Evolutionary conservation across 2,797 vertebrate genomes (phyloP), one percentile per base, ranked within the genome.

Genomic region (Oreonectes daqikongensis): DNA sequence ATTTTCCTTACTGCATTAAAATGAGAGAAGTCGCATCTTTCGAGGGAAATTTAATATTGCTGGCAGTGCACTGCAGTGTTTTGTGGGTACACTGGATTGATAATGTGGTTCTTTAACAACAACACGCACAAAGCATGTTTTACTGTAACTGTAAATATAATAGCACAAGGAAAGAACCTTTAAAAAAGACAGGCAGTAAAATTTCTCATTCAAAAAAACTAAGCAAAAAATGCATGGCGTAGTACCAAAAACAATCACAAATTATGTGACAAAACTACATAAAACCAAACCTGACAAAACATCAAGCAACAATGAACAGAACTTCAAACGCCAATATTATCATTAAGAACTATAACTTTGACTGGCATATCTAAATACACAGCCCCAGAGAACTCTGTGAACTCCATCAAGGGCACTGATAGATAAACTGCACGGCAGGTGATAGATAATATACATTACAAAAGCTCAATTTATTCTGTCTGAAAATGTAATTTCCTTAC

Each of bases 1-100:
- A 78, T 26, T 32, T 48, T 67, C 60, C 74, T 86, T 46, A 82
- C 76, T 85, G 80, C 83, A 86, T 87, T 24, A 40, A 60, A 79
- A 82, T 68, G 75, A 75, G 82, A 63, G 44, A 35, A 50, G 5
- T 17, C 40, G 44, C 48, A 66, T 66, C 61, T 75, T 59, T 48
- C 64, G 38, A 59, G 28, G 38, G 53, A 76, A 75, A 68, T 44
- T 59, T 35, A 75, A 65, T 59, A 53, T 55, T 75, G 50, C 53
- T 68, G 38, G 14, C 38, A 67, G n/a, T 57, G 17, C 38, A 22
- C 38, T 57, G 63, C 50, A 46, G 73, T 40, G 64, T 22, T 57
- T 28, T 40, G 17, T 48, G 17, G 60, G 11, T 65, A 18, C 9
- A 60, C 7, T 35, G 1, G 32, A 40, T 30, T 74, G 46, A 65